Evolutionary conservation across 2,113 vertebrate genomes (phyloP).

Genomic region (Macquaria australasica): DNA sequence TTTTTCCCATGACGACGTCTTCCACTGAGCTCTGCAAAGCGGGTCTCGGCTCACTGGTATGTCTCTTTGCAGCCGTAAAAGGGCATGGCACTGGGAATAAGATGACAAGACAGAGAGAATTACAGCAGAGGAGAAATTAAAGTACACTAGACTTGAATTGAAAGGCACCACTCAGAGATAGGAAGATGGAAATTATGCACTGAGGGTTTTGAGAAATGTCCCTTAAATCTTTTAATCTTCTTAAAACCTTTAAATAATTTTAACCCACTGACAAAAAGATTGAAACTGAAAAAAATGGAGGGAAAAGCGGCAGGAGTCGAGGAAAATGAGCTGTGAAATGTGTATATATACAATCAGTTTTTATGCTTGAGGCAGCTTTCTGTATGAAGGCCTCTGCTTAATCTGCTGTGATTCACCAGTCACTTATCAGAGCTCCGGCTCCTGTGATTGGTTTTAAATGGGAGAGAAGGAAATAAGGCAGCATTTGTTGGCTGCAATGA

Average conservation of each 20-base stretch:
- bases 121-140: conserved; percentile 31
- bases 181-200: conserved; percentile 22
- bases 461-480: conserved; percentile 16
- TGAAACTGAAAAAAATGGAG: background rate
- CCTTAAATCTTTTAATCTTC: conserved; percentile 39
- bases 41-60: conserved; percentile 49
- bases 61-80: conserved; percentile 56
- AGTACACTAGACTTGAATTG: conserved; percentile 17
- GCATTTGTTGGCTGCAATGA: conserved; percentile 31
- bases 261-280: conserved; percentile 15
- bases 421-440: conserved; percentile 28
- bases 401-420: conserved; percentile 46
- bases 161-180: conserved; percentile 8
- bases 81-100: conserved; percentile 43
- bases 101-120: conserved; percentile 40
- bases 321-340: conserved; percentile 40
- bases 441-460: conserved; percentile 53
- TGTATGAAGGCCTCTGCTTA: conserved; percentile 16
- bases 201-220: conserved; percentile 5
- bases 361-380: conserved; percentile 30
- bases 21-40: conserved; percentile 17
- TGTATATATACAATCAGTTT: conserved; percentile 30
- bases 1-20: conserved; percentile 15
- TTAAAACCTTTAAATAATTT: conserved; percentile 35
- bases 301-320: background rate